Base-by-base conservation (phyloP, 1,140 invertebrate genomes). In the Colletes gigas region DNA sequence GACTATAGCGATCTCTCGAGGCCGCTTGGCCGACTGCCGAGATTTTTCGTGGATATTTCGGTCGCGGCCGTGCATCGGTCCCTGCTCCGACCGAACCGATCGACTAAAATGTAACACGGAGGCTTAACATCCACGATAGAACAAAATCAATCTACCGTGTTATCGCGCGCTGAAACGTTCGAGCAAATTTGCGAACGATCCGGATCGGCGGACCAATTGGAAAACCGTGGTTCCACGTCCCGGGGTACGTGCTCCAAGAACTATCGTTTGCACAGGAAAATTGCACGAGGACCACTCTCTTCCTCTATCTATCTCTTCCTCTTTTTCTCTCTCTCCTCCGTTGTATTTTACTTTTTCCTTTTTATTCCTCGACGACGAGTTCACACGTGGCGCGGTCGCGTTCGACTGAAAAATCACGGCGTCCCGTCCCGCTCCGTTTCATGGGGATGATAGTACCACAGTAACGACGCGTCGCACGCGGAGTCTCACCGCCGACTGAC, bases 21-120 rank as follows among this genome's bases (percentile, higher is more conserved):
- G 86, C 84, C 75, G 81, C 76, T 88, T 90, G 89, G 89, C 89
- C 68, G 39, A 12, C 62, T 82, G 90, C 90, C 90, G 88, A 91
- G 83, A 90, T 89, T 89, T 91, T 90, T 90, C 83, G 63, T 52
- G 85, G 89, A 86, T 91, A 91, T 91, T 91, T 91, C 90, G 89
- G 89, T 90, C 89, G 83, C 82, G 75, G 81, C 75, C 69, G 84
- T 86, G 83, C 84, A 89, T 88, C 84, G 84, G 78, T 83, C 82
- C 68, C 71, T 80, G 78, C 71, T 75, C 71, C 62, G 78, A 17
- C 21, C 41, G 52, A 52, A 62, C 50, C 59, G 30, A 55, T 57
- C 52, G 60, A 73, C 39, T 44, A 55, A 66, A 55, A 72, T 75
- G 52, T 80, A 66, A 80, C 63, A 9, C 41, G 67, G 7, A 67